A percentile compares a stretch with the other conserved stretches of the same genome.
phyloP scores from a whole-genome alignment of 2,113 vertebrate species.

The Fregetta grallaria region DNA sequence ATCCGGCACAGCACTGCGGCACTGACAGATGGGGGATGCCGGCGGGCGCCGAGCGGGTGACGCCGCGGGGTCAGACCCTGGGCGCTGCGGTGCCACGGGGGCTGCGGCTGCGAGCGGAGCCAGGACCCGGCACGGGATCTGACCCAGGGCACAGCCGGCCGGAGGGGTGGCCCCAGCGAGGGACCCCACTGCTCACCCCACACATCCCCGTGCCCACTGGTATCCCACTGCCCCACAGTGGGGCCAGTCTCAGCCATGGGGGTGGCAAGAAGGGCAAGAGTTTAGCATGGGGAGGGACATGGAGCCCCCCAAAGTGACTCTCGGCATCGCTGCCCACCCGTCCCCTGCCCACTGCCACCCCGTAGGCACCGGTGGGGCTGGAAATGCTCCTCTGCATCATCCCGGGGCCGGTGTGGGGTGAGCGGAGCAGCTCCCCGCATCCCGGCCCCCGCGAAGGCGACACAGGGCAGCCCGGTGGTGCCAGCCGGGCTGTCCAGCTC shows the following conservation, averaged over 20 bases:
- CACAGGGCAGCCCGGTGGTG: not conserved
- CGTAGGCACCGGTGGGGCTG: not conserved
- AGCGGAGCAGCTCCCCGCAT: not conserved
- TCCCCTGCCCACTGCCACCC: not conserved
- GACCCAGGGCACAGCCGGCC: not conserved
- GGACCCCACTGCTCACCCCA: rapidly evolving
- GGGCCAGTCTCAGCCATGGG: not conserved
- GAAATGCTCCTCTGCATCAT: rapidly evolving
- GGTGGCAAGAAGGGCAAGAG: not conserved
- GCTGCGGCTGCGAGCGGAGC: rapidly evolving
- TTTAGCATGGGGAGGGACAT: not conserved
- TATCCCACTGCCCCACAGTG: rapidly evolving
- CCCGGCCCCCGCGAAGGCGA: not conserved
- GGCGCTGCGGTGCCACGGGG: not conserved
- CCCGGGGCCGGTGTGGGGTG: not conserved
- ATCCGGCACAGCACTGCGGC: not conserved
- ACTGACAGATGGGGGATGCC: slow-evolving; percentile 44
- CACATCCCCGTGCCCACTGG: rapidly evolving
- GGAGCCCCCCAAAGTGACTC: not conserved
- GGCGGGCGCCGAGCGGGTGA: not conserved
- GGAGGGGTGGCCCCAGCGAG: too few species aligned
- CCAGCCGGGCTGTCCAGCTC: slow-evolving; percentile 20
- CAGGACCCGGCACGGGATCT: too few species aligned
- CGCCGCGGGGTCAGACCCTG: not conserved
- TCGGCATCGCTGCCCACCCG: not conserved